These are phyloP conservation scores for Orchestia grillus DNA, from an alignment of 1,140 invertebrate species.

Conservation along the genomic window DNA sequence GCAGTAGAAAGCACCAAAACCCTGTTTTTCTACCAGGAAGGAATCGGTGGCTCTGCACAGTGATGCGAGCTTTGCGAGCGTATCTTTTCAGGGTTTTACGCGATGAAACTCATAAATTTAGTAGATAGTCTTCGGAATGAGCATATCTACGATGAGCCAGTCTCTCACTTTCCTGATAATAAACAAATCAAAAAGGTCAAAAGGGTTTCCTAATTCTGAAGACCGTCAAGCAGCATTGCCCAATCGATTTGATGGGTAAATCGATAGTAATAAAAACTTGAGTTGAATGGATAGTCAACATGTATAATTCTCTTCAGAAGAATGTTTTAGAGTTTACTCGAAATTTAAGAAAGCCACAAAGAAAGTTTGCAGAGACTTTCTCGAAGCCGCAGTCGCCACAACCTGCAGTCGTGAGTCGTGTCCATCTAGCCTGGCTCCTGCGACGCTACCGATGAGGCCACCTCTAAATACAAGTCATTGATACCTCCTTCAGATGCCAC, in stretches of 20 bases:
- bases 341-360: background rate
- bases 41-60: background rate
- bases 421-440: background rate
- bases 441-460: background rate
- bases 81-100: background rate
- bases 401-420: background rate
- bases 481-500: background rate
- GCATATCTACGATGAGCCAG: background rate
- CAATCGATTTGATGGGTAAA: background rate
- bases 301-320: background rate
- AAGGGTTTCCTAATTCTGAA: background rate
- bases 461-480: background rate
- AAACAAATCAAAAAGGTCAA: background rate
- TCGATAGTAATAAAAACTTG: background rate
- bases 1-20: background rate
- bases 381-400: background rate
- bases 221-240: background rate
- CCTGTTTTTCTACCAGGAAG: background rate
- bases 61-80: background rate
- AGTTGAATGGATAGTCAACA: background rate
- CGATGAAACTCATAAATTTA: background rate
- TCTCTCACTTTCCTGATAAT: background rate
- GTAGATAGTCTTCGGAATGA: background rate
- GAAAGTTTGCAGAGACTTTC: background rate
- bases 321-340: background rate